Evolutionary conservation across 2,888 invertebrate genomes (phyloP).

Genomic region (Ochropleura leucogaster): DNA sequence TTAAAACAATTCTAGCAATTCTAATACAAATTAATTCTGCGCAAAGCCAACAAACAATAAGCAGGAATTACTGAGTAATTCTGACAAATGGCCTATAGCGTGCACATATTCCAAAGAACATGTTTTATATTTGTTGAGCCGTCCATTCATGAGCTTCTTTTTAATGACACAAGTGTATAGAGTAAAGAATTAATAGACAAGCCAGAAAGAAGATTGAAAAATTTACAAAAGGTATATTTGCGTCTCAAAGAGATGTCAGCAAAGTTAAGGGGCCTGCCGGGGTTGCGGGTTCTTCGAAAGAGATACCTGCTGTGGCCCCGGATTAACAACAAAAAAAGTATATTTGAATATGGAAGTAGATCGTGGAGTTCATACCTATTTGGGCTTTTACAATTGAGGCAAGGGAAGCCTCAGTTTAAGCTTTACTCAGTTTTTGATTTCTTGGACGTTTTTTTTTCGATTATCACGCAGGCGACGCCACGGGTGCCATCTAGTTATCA

Average conservation of each 20-base stretch:
- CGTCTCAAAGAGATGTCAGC: too few relatives aligned
- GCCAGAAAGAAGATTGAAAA: not conserved
- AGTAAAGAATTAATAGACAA: slow-evolving; percentile 26
- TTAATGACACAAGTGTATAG: slow-evolving; percentile 57
- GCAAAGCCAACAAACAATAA: slow-evolving; percentile 5
- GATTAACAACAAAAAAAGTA: not conserved
- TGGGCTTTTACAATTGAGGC: not conserved
- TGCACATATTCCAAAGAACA: slow-evolving; percentile 44
- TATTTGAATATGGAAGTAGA: not conserved
- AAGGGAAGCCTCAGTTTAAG: too few relatives aligned
- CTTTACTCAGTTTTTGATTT: not conserved
- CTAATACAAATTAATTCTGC: not conserved
- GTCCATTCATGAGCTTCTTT: slow-evolving; percentile 70
- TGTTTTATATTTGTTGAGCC: slow-evolving; percentile 60
- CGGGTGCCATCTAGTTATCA: too few relatives aligned
- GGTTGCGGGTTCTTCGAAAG: too few relatives aligned
- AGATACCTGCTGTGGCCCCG: too few relatives aligned
- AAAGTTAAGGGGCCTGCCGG: too few relatives aligned
- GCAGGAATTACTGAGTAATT: slow-evolving; percentile 38
- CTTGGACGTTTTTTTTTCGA: not conserved
- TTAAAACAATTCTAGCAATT: not conserved
- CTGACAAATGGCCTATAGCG: slow-evolving; percentile 27
- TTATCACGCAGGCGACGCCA: too few relatives aligned
- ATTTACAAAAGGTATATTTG: too few relatives aligned
- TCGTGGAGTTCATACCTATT: not conserved